phyloP scores from a whole-genome alignment of 2,888 invertebrate genomes.

The Lasioglossum villosulum region DNA sequence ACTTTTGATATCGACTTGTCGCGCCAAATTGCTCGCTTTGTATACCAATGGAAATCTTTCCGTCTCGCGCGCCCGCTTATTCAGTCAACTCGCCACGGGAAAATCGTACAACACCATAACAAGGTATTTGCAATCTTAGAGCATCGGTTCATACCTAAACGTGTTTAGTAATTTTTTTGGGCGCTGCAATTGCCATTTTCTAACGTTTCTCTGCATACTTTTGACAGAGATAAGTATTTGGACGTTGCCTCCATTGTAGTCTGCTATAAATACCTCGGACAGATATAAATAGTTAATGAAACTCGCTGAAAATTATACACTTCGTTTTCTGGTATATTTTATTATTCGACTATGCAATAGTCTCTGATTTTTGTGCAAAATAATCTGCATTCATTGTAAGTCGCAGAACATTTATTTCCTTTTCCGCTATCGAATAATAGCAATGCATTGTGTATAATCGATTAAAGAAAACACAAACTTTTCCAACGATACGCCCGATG shows the following conservation, averaged over 20 bases:
- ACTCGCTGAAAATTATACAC: not conserved
- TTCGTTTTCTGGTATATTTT: not conserved
- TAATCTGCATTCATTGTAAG: no score
- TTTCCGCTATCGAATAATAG: not conserved
- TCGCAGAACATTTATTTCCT: no score
- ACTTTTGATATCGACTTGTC: not conserved
- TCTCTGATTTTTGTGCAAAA: not conserved
- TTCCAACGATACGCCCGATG: not conserved
- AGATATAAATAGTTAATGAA: not conserved
- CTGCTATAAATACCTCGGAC: not conserved
- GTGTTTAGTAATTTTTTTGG: not conserved
- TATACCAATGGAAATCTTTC: conserved; percentile 2
- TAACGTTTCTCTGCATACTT: not conserved
- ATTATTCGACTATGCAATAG: not conserved
- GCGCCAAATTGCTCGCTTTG: not conserved
- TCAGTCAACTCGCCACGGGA: not conserved
- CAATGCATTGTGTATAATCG: not conserved
- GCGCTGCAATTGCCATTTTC: not conserved
- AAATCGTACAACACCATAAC: not conserved
- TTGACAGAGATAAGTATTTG: not conserved
- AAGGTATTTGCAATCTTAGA: not conserved
- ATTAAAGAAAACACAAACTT: not conserved
- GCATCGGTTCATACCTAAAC: no score
- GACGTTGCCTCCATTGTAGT: not conserved
- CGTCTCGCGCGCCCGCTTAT: not conserved